These are phyloP conservation scores for Catonia carolina DNA, from an alignment of 2,888 invertebrate species.

Conservation along the genomic window DNA sequence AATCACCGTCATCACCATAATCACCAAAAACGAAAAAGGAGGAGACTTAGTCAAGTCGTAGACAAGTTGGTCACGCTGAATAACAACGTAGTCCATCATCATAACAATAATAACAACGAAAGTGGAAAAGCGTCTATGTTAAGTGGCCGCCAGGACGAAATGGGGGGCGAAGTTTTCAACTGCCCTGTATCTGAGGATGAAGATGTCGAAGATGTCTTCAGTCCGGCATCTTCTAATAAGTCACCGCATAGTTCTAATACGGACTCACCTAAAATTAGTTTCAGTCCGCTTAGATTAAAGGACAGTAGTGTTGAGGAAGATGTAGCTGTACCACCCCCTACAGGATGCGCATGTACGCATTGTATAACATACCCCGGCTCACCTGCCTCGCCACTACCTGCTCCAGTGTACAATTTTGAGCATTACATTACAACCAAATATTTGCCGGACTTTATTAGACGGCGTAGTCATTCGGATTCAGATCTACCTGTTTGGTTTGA, in stretches of 20 bases:
- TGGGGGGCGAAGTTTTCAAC: constrained; percentile 34
- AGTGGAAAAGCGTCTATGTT: constrained; percentile 37
- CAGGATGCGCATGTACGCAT: constrained; percentile 40
- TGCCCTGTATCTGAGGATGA: constrained; percentile 41
- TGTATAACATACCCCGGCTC: constrained; percentile 50
- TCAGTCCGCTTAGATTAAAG: constrained; percentile 49
- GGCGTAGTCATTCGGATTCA: constrained; percentile 59
- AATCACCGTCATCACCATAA: constrained; percentile 54
- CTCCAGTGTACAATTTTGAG: constrained; percentile 54
- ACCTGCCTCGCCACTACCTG: constrained; percentile 46
- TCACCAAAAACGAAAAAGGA: constrained; percentile 64
- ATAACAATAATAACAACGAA: constrained; percentile 44
- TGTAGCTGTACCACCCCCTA: constrained; percentile 34
- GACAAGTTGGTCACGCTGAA: constrained; percentile 61
- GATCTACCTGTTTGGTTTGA: constrained; percentile 54
- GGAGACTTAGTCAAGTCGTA: constrained; percentile 70
- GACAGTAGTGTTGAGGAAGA: constrained; percentile 42
- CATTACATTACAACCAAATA: constrained; percentile 57
- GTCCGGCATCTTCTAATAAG: constrained; percentile 50
- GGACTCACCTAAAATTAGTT: constrained; percentile 49
- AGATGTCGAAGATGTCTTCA: constrained; percentile 54
- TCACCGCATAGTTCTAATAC: constrained; percentile 50
- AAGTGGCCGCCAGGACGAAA: constrained; percentile 29
- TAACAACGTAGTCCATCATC: constrained; percentile 45
- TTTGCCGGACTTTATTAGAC: constrained; percentile 54